A percentile compares a stretch with the other conserved stretches of the same genome.
Evolutionary conservation across 2,797 vertebrate species (phyloP).

Genomic region (Smutsia temminckii): DNA sequence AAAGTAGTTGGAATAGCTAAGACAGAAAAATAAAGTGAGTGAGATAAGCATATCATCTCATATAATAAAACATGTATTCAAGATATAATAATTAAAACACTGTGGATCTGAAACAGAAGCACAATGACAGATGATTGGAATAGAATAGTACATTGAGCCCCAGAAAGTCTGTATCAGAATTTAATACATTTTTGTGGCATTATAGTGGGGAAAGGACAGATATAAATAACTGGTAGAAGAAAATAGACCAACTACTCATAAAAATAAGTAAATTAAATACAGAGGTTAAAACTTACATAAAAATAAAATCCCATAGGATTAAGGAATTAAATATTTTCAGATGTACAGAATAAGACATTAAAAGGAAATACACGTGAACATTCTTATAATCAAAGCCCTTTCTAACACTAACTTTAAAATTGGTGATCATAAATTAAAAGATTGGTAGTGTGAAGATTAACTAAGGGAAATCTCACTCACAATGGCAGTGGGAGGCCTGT

Average conservation of each 20-base stretch:
- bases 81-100: not conserved
- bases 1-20: not conserved
- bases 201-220: not conserved
- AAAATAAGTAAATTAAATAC: not conserved
- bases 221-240: not conserved
- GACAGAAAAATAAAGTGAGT: not conserved
- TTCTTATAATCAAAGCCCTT: not conserved
- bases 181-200: not conserved
- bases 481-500: too few relatives aligned
- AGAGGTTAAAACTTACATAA: not conserved
- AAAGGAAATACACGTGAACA: not conserved
- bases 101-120: not conserved
- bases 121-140: not conserved
- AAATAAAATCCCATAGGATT: not conserved
- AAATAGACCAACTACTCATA: not conserved
- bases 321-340: not conserved
- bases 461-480: too few relatives aligned
- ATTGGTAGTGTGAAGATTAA: too few relatives aligned
- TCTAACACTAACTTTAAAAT: slow-evolving; percentile 5
- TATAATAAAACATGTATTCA: slow-evolving; percentile 1
- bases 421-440: not conserved
- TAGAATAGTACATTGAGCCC: not conserved
- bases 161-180: not conserved
- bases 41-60: not conserved
- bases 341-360: not conserved